Evolutionary conservation across 2,888 invertebrate species (phyloP), one percentile per base, ranked within the genome.

Genomic region (Chaetogeoica ovagalla): DNA sequence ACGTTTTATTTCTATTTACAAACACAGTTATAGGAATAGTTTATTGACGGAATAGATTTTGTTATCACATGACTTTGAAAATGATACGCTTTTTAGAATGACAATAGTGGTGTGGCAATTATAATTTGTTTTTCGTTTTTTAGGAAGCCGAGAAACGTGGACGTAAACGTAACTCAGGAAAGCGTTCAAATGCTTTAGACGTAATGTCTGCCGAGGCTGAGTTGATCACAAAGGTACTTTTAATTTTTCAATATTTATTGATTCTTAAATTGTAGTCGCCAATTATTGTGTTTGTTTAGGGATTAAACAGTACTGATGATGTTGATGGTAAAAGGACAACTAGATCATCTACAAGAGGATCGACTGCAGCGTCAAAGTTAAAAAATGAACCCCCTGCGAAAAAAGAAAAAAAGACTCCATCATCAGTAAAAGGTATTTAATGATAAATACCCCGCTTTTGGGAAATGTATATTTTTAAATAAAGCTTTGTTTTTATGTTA

Each of bases 361-460:
- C 77, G 23, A 79, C 77, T 63, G 77, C 63, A 19, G 77, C 70
- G 1, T 79, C 77, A 39, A 79, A 79, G 9, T 69, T 70, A 23
- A 79, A 79, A 63, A 79, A n/a, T 23, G 77, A 79, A 62, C 77
- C 77, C 39, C 77, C 77, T 13, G 43, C 77, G 30, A 79, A 79
- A 23, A 79, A 79, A 63, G 77, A 70, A 7, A 79, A 70, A 21
- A 79, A 79, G 55, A 8, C 57, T 17, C 77, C 77, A 9, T 43
- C 70, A 9, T 43, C 70, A 0, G 77, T 1, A 43, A 79, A 79
- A 79, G 77, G 77, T 63, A 48, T 30, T 21, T n/a, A 17, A 55
- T 63, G 4, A 48, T 2, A 66, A 55, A 55, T 62, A 62, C 5
- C 21, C 5, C n/a, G 23, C 23, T 23, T 23, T n/a, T 59, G 2